These are phyloP conservation scores for Acleris laterana DNA, from an alignment of 2,888 invertebrate species.

Conservation along the genomic window DNA sequence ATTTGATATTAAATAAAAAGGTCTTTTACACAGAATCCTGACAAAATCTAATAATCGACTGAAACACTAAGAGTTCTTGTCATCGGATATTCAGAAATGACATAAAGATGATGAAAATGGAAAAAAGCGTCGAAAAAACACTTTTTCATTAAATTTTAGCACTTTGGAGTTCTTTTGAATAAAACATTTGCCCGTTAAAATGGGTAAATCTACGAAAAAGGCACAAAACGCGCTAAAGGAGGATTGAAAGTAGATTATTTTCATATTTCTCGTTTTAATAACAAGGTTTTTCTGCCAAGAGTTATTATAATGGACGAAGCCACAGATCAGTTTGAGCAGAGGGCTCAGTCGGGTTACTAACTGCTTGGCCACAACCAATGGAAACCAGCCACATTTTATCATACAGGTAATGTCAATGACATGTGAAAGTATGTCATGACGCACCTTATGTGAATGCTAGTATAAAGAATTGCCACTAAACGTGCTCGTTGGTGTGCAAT, in stretches of 20 bases:
- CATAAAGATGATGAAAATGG: not conserved
- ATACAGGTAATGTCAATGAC: too few species aligned
- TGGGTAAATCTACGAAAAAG: slow-evolving; percentile 30
- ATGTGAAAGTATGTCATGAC: too few species aligned
- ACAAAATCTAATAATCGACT: too few species aligned
- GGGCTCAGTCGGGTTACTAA: not conserved
- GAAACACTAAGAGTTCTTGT: too few species aligned
- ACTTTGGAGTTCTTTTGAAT: slow-evolving; percentile 29
- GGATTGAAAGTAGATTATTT: slow-evolving; percentile 35
- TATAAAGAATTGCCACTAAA: too few species aligned
- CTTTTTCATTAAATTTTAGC: slow-evolving; percentile 23
- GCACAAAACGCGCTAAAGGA: slow-evolving; percentile 28
- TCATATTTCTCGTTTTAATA: slow-evolving; percentile 35
- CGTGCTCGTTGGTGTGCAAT: too few species aligned
- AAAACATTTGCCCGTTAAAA: slow-evolving; percentile 33
- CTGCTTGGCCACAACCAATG: not conserved
- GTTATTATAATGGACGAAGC: slow-evolving; percentile 29
- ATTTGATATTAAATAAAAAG: too few species aligned
- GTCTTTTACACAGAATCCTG: too few species aligned
- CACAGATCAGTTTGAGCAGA: slow-evolving; percentile 9
- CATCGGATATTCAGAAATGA: too few species aligned
- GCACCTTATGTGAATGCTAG: too few species aligned
- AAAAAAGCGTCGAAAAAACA: not conserved
- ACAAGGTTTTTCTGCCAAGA: slow-evolving; percentile 33
- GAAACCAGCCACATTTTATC: too few species aligned